phyloP scores from a whole-genome alignment of 2,113 vertebrate genomes.

The Xenus cinereus region DNA sequence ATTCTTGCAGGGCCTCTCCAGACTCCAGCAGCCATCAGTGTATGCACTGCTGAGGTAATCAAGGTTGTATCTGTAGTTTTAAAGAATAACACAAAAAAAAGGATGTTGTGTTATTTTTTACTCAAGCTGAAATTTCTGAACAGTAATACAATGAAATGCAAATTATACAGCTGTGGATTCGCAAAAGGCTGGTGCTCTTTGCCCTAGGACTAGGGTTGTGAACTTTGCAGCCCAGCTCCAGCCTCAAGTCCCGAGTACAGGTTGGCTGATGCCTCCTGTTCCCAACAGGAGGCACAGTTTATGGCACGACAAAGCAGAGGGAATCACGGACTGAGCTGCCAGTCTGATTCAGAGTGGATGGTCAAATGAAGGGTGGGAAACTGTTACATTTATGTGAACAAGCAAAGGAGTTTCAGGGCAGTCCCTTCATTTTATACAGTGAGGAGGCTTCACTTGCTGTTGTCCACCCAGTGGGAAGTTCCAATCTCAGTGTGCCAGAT shows the following conservation, averaged over 20 bases:
- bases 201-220: background rate
- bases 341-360: background rate
- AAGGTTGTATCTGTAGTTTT: background rate
- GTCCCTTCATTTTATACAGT: rapidly evolving
- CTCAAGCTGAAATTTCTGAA: background rate
- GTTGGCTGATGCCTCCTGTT: background rate
- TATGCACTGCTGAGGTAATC: background rate
- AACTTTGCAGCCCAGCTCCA: background rate
- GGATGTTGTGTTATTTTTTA: background rate
- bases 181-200: background rate
- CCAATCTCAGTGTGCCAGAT: too few species aligned
- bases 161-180: background rate
- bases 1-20: background rate
- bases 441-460: background rate
- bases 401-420: background rate
- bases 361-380: background rate
- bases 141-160: background rate
- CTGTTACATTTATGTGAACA: background rate
- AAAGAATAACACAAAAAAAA: background rate
- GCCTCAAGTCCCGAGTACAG: background rate
- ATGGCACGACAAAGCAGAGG: background rate
- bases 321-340: background rate
- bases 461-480: background rate
- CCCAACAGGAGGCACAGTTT: rapidly evolving
- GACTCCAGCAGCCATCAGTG: background rate